Conservation (phyloP, 1,140 invertebrate species). For the Drosophila teissieri region DNA sequence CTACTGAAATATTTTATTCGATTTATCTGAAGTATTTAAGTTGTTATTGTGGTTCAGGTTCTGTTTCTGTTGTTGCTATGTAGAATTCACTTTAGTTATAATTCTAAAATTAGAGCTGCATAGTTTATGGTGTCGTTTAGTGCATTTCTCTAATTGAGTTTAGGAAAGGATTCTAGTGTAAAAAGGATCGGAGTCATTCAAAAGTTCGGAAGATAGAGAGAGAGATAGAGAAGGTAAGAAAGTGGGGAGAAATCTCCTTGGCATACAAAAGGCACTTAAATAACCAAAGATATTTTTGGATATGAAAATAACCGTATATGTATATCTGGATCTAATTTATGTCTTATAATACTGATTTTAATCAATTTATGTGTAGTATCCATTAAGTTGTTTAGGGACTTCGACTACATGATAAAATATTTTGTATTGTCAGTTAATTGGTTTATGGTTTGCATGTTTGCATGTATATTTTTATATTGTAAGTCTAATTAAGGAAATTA, state of each 20-base stretch:
- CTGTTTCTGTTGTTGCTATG: constrained; percentile 62
- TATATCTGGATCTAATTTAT: constrained; percentile 30
- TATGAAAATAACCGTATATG: constrained; percentile 43
- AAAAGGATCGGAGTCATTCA: constrained; percentile 2
- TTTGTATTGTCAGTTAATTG: constrained; percentile 76
- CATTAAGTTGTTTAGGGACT: constrained; percentile 22
- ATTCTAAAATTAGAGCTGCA: constrained; percentile 25
- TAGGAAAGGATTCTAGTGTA: constrained; percentile 1
- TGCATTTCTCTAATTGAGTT: constrained; percentile 26
- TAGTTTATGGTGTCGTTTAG: constrained; percentile 34
- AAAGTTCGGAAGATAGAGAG: constrained; percentile 1
- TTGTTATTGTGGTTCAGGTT: constrained; percentile 32
- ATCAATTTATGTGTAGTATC: constrained; percentile 18
- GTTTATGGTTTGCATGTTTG: constrained; percentile 52
- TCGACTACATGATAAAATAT: constrained; percentile 50
- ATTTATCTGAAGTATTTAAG: constrained; percentile 23
- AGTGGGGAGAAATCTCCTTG: constrained; percentile 27
- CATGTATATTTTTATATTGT: constrained; percentile 41
- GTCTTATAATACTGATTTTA: constrained; percentile 23
- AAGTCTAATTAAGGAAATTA: constrained; percentile 71
- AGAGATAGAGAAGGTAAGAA: constrained; percentile 1
- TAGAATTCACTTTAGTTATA: constrained; percentile 66
- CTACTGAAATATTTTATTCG: constrained; percentile 52
- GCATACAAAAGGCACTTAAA: constrained; percentile 73
- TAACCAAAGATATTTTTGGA: constrained; percentile 49